Evolutionary conservation across 2,797 vertebrate species (phyloP).

Genomic region (Liparis tanakae): DNA sequence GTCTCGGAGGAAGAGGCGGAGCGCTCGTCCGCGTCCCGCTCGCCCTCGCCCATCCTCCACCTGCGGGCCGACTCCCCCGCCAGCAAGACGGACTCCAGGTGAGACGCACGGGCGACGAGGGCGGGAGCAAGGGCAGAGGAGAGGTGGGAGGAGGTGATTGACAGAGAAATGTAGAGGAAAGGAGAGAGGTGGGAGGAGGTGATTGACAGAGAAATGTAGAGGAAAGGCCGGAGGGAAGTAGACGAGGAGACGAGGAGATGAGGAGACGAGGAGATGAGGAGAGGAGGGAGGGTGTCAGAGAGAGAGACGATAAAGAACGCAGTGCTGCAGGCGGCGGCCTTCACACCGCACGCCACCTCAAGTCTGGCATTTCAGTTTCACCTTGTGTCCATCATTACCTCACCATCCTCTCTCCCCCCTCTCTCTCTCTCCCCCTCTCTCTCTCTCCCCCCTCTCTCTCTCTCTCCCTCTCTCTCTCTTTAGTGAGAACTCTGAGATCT

Average conservation of each 20-base stretch:
- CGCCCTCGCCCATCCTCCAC: slow-evolving; percentile 82
- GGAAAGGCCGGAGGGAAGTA: not conserved
- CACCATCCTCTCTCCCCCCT: slow-evolving; percentile 9
- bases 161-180: not conserved
- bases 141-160: not conserved
- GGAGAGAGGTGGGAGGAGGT: slow-evolving; percentile 3
- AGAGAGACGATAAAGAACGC: not conserved
- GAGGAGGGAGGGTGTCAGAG: not conserved
- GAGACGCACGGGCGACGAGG: slow-evolving; percentile 21
- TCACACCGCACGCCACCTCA: slow-evolving; percentile 49
- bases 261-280: not conserved
- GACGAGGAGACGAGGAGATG: not conserved
- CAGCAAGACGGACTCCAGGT: slow-evolving; percentile 90
- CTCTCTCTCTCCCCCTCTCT: not conserved
- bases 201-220: not conserved
- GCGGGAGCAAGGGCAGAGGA: too few relatives aligned
- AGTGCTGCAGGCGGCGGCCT: slow-evolving; percentile 20
- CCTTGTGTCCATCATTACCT: slow-evolving; percentile 43
- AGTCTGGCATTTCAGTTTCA: slow-evolving; percentile 61
- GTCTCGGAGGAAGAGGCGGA: slow-evolving; percentile 76
- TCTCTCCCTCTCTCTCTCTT: not conserved
- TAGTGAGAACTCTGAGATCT: slow-evolving; percentile 80
- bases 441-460: not conserved
- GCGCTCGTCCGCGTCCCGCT: slow-evolving; percentile 67
- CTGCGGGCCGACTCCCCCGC: slow-evolving; percentile 87